Base-by-base conservation (phyloP, 2,888 invertebrate genomes). In the Ptycholaimellus sp. region DNA sequence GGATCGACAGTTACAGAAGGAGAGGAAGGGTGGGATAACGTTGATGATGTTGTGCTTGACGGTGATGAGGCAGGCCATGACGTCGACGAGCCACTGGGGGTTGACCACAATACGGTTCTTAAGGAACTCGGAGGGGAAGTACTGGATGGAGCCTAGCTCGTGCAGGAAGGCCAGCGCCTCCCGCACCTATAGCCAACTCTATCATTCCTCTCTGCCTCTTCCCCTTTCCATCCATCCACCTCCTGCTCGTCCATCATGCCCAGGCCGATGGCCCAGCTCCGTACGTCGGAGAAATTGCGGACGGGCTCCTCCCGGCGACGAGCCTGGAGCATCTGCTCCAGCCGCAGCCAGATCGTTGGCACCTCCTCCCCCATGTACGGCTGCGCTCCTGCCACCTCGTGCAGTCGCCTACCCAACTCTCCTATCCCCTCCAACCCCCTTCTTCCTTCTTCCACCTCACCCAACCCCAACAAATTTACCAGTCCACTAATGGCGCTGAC, bases 31-130 rank as follows among this genome's bases (percentile, higher is more conserved):
- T n/a, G n/a, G n/a, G n/a, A n/a, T n/a, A n/a, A 56, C 56, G 48
- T 54, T 49, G 29, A 59, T 57, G 2, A 52, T 52, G 2, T 53
- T 51, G 35, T 57, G 47, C 41, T 56, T 56, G 39, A 59, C 55
- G 13, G 56, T 53, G 2, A 59, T 56, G 1, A 59, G 49, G 44
- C 56, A 57, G 3, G 59, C 51, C 56, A 59, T 59, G 23, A 57
- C 56, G 42, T 58, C 54, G 3, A 59, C 57, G 30, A 59, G 52
- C 59, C 59, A 59, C 47, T 59, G 57, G 16, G 59, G 57, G 42
- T 53, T 56, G 34, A 58, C 55, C 6, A 59, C 55, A 3, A 59
- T 52, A 40, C 51, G 45, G 17, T 52, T 44, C 36, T 51, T 50
- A 4, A 59, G 49, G 14, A 48, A 48, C 33, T 54, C 53, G 16